A percentile compares a stretch with the other conserved stretches of the same genome.
Conservation (phyloP, 2,113 vertebrate genomes). For the Alexandromys fortis region DNA sequence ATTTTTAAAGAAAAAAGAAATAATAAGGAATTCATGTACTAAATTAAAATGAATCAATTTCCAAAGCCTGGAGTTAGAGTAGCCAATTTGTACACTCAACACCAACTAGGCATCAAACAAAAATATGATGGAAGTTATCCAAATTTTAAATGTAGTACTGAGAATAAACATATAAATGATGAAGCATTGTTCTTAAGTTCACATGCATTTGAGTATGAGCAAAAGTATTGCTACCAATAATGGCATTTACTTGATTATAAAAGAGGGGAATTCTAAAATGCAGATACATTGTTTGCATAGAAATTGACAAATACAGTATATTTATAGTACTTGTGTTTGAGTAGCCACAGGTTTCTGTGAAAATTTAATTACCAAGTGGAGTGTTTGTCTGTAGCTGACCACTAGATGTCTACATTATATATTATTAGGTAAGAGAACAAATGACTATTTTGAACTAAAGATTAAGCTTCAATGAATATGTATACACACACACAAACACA, state of each 20-base stretch:
- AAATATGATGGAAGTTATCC: neutral
- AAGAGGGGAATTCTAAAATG: neutral
- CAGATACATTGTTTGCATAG: neutral
- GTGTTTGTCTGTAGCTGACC: neutral
- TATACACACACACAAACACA: neutral
- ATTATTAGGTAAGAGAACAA: neutral
- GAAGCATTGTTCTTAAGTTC: neutral
- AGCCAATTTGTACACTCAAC: neutral
- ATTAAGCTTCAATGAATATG: neutral
- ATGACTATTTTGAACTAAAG: neutral
- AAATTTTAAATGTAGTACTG: neutral
- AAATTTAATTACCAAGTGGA: neutral
- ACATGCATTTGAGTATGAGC: neutral
- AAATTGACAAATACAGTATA: neutral
- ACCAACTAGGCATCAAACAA: neutral
- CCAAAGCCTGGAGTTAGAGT: neutral
- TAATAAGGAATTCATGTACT: neutral
- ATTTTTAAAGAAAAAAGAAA: conserved; percentile 18
- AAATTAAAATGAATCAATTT: conserved; percentile 34
- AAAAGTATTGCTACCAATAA: neutral
- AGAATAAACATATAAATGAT: neutral
- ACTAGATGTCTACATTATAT: neutral
- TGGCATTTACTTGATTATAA: conserved; percentile 25
- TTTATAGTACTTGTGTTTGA: conserved; percentile 16
- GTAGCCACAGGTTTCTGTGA: neutral